These are phyloP conservation scores for Scolopax bukidnonensis DNA, from an alignment of 2,797 vertebrate species.

Conservation along the genomic window DNA sequence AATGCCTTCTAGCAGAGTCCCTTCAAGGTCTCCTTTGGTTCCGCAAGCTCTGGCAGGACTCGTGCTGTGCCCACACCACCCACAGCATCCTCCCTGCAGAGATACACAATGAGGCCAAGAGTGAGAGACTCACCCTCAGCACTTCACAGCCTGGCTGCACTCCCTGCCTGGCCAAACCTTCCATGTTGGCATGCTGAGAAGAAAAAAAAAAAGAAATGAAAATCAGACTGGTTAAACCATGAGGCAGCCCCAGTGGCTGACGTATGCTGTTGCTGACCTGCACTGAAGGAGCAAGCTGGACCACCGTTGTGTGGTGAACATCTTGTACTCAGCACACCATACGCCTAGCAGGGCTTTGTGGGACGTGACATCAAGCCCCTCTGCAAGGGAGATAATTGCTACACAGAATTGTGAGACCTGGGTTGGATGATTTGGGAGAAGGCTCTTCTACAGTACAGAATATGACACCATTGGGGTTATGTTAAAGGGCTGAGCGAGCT, in stretches of 20 bases:
- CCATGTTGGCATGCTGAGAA: background rate
- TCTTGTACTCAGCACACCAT: background rate
- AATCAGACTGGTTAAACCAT: background rate
- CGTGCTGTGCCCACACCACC: accelerated
- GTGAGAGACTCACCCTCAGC: background rate
- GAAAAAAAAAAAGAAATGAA: background rate
- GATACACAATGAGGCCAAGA: accelerated
- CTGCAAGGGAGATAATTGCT: background rate
- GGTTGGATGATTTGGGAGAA: background rate
- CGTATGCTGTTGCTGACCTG: background rate
- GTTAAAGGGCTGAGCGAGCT: background rate
- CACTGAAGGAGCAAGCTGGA: background rate
- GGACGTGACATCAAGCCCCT: background rate
- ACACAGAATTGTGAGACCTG: background rate
- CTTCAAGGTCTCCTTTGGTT: accelerated
- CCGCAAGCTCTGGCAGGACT: background rate
- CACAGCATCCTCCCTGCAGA: background rate
- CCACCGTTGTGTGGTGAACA: background rate
- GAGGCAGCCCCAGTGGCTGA: background rate
- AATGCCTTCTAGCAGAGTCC: background rate
- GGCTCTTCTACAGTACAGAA: background rate
- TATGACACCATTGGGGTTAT: background rate
- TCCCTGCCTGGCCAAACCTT: background rate
- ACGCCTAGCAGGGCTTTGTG: background rate
- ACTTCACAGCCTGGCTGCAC: background rate